A percentile compares a stretch with the other conserved stretches of the same genome.
Evolutionary conservation across 2,113 vertebrate genomes (phyloP).

Genomic region (Aix galericulata): DNA sequence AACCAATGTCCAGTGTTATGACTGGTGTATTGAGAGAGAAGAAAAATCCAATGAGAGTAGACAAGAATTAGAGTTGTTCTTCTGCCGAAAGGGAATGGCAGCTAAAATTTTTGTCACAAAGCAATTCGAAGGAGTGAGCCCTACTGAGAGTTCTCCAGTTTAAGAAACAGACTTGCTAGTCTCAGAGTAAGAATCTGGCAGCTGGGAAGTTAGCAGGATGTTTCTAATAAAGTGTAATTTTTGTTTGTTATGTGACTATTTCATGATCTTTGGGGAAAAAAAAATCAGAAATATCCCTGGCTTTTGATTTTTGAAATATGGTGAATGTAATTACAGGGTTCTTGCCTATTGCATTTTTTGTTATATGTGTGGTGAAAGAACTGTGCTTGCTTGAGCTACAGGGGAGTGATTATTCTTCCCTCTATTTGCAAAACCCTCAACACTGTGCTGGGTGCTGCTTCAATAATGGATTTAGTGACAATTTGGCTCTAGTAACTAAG

Average conservation of each 20-base stretch:
- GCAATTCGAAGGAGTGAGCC: background rate
- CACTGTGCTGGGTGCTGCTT: background rate
- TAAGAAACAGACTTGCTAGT: background rate
- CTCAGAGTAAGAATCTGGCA: background rate
- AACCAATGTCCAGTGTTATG: background rate
- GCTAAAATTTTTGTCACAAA: background rate
- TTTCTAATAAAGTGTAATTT: slow-evolving; percentile 27
- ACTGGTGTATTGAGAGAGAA: fast-evolving
- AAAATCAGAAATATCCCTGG: background rate
- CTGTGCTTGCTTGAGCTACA: background rate
- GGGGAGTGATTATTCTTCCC: background rate
- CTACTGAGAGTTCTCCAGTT: background rate
- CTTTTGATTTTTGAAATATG: slow-evolving; percentile 23
- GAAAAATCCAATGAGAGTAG: background rate
- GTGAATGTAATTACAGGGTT: background rate
- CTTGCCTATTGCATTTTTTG: background rate
- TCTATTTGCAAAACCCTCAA: background rate
- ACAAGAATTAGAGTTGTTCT: background rate
- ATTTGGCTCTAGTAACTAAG: background rate
- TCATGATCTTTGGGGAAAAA: slow-evolving; percentile 8
- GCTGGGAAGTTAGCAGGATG: background rate
- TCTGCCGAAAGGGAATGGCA: background rate
- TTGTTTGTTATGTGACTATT: slow-evolving; percentile 26
- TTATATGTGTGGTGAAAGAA: slow-evolving; percentile 10
- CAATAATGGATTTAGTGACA: background rate